Conservation (phyloP, 2,113 vertebrate genomes). For the Hemicordylus capensis region DNA sequence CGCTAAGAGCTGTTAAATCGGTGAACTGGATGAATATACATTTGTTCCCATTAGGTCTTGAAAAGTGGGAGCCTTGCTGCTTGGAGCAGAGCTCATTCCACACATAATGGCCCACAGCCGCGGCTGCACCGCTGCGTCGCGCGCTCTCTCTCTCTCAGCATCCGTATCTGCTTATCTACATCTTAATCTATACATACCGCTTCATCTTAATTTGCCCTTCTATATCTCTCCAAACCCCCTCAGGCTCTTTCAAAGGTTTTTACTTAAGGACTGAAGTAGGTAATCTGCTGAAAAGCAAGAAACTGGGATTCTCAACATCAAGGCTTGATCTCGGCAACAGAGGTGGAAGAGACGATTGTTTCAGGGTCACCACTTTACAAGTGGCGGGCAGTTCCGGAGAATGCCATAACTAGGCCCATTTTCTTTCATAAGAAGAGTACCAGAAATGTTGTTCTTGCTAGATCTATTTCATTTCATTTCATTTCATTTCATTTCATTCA, state of each 20-base stretch:
- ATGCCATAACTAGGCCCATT: background rate
- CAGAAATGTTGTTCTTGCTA: background rate
- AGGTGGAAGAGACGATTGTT: background rate
- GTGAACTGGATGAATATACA: conserved; percentile 31
- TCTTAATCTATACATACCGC: conserved; percentile 10
- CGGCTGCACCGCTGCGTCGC: background rate
- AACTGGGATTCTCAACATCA: background rate
- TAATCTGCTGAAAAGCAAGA: background rate
- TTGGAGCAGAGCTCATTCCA: background rate
- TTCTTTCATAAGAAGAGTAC: background rate
- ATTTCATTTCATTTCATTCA: too few species aligned
- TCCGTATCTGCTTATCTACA: conserved; percentile 10
- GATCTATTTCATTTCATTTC: background rate
- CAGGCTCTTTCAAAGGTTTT: background rate
- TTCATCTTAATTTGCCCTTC: conserved; percentile 9
- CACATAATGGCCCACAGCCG: background rate
- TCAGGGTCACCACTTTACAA: background rate
- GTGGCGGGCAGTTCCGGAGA: background rate
- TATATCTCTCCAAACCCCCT: background rate
- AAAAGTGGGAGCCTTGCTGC: background rate
- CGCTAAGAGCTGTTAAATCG: conserved; percentile 42
- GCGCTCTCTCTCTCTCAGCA: background rate
- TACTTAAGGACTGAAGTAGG: background rate
- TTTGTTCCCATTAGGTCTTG: conserved; percentile 53
- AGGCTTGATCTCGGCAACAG: too few species aligned